Conservation (phyloP, 2,113 vertebrate species). For the Tachuris rubrigastra region DNA sequence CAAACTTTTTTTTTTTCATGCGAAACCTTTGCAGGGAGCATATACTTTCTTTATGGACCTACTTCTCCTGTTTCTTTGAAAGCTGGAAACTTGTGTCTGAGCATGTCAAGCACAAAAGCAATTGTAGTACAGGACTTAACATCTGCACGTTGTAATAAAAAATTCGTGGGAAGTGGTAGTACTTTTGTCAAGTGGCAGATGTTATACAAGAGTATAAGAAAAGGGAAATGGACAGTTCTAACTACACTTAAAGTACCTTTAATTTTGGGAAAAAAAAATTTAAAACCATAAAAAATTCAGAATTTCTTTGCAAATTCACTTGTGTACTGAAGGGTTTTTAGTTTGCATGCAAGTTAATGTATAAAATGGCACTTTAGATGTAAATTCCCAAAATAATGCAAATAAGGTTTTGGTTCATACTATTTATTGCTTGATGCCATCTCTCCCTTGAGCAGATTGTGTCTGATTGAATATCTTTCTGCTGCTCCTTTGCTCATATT, state of each 20-base stretch:
- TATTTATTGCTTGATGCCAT: not conserved
- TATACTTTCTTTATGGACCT: not conserved
- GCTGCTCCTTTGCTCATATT: not conserved
- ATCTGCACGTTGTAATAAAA: not conserved
- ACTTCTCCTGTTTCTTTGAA: not conserved
- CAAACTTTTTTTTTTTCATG: not conserved
- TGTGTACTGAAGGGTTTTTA: not conserved
- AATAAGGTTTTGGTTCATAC: not conserved
- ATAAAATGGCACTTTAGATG: not conserved
- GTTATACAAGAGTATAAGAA: not conserved
- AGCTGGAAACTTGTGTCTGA: not conserved
- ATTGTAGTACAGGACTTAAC: not conserved
- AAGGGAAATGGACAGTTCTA: not conserved
- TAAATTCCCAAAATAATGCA: not conserved
- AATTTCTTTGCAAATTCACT: not conserved
- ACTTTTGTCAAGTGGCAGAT: not conserved
- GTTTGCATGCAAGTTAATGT: not conserved
- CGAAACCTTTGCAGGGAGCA: not conserved
- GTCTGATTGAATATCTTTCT: not conserved
- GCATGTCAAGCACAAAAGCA: not conserved
- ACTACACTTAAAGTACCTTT: not conserved
- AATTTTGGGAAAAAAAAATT: not conserved
- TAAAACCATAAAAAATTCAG: accelerated
- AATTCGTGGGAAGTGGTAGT: not conserved
- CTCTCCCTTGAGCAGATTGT: not conserved